Evolutionary conservation across 2,797 vertebrate species (phyloP).

Genomic region (Oryzias sinensis): DNA sequence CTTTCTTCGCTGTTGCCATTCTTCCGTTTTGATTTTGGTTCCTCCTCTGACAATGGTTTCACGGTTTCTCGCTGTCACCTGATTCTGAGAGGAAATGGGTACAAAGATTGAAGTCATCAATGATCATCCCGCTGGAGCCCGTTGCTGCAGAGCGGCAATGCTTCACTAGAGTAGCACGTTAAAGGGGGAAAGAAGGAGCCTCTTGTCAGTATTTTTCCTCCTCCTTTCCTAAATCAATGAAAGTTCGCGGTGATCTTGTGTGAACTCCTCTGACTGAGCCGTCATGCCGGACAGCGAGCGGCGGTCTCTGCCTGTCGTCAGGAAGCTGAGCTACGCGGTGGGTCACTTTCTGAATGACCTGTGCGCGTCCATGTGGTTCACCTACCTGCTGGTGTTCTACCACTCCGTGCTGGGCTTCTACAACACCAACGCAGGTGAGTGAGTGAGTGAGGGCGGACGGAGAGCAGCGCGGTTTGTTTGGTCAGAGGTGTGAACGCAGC

Average conservation of each 20-base stretch:
- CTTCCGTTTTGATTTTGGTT: not conserved
- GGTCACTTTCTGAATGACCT: constrained; percentile 93
- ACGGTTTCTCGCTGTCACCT: constrained; percentile 20
- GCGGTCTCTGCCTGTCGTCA: constrained; percentile 48
- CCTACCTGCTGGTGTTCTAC: constrained; percentile 90
- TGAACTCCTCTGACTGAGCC: fast-evolving
- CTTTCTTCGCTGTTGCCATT: too few species aligned
- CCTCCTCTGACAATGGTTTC: not conserved
- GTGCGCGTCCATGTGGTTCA: constrained; percentile 96
- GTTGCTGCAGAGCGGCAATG: too few species aligned
- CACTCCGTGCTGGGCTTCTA: constrained; percentile 87
- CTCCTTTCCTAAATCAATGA: not conserved
- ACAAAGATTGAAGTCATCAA: not conserved
- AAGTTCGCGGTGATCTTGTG: not conserved
- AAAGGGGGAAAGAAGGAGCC: constrained; percentile 5
- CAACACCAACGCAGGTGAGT: constrained; percentile 74
- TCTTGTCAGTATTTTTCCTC: not conserved
- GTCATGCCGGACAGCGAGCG: constrained; percentile 55
- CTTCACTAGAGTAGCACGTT: too few species aligned
- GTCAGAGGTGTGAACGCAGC: too few species aligned
- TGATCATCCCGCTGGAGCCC: fast-evolving
- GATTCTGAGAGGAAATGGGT: constrained; percentile 15
- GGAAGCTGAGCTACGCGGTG: constrained; percentile 81
- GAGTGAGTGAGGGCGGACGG: too few species aligned
- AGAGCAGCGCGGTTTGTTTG: too few species aligned